Evolutionary conservation across 2,888 invertebrate genomes (phyloP), one percentile per base, ranked within the genome.

Genomic region (Ferrisia virgata): DNA sequence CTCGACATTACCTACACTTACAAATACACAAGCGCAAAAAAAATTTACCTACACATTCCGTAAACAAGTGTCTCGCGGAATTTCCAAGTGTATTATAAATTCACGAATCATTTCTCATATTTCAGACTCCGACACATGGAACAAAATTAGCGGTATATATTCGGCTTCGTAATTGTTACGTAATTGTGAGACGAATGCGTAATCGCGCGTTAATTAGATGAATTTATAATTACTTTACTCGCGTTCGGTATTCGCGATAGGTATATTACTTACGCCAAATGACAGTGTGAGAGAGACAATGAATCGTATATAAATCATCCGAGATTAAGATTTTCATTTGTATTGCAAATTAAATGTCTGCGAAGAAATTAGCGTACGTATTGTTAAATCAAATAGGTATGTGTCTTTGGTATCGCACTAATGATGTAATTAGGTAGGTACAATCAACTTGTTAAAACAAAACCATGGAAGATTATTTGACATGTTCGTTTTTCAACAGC

Each of bases 211-310:
- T 76, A 76, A 76, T 76, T 76, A 36, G 28, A 36, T 0, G 72
- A 76, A 36, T 76, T 33, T 76, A 69, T 69, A 31, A 76, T 76
- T 36, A 15, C 6, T n/a, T n/a, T n/a, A n/a, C 18, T 31, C 28
- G 53, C 9, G n/a, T 43, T n/a, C 40, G 40, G 13, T n/a, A n/a
- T n/a, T n/a, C 11, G 40, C 4, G 40, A 18, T 9, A 5, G 4
- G 69, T 1, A 15, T 69, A n/a, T n/a, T n/a, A n/a, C n/a, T n/a
- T n/a, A n/a, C n/a, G n/a, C n/a, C n/a, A n/a, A n/a, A n/a, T 69
- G 72, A 76, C 72, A 76, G 36, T 36, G 72, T 76, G 72, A 33
- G 36, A 8, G 36, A 76, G 72, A 76, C 72, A 5, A 76, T 76
- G 36, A 9, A 18, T 36, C 28, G 72, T 33, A 28, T 9, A 76